A percentile compares a stretch with the other conserved stretches of the same genome.
These are phyloP conservation scores for Tetrax tetrax DNA, from an alignment of 2,113 vertebrate genomes.

Conservation along the genomic window DNA sequence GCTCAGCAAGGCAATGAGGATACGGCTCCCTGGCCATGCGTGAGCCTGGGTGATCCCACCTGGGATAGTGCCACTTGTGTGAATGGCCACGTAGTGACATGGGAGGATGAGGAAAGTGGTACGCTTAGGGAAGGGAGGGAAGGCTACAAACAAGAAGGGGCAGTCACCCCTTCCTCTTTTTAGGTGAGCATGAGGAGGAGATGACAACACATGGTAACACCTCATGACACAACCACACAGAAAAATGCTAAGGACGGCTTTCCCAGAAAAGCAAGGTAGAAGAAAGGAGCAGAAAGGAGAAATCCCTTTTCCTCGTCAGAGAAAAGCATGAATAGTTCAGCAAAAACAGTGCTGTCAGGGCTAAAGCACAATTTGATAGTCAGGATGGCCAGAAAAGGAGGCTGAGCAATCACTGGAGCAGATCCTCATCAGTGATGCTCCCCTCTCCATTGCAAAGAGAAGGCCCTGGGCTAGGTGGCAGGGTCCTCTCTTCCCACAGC, in stretches of 20 bases:
- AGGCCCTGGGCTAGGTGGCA: not conserved
- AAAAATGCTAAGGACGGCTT: not conserved
- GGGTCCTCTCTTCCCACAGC: not conserved
- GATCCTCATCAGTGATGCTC: not conserved
- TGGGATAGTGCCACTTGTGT: not conserved
- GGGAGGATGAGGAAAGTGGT: not conserved
- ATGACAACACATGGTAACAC: not conserved
- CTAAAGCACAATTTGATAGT: not conserved
- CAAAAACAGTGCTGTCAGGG: not conserved
- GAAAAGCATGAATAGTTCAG: not conserved
- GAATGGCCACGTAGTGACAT: not conserved
- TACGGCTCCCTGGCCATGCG: accelerated
- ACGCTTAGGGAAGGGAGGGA: not conserved
- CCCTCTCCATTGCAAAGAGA: not conserved
- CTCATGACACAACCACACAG: not conserved
- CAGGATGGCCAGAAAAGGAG: not conserved
- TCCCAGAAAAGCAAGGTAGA: not conserved
- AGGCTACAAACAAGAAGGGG: not conserved
- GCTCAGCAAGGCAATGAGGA: not conserved
- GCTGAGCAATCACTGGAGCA: not conserved
- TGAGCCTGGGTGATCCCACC: not conserved
- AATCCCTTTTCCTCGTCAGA: not conserved
- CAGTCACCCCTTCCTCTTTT: not conserved
- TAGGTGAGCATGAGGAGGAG: not conserved
- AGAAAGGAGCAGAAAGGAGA: not conserved